Percentiles rank a stretch among this genome's conserved stretches.
phyloP scores from a whole-genome alignment of 2,797 vertebrate species.

The Nannoperca australis region DNA sequence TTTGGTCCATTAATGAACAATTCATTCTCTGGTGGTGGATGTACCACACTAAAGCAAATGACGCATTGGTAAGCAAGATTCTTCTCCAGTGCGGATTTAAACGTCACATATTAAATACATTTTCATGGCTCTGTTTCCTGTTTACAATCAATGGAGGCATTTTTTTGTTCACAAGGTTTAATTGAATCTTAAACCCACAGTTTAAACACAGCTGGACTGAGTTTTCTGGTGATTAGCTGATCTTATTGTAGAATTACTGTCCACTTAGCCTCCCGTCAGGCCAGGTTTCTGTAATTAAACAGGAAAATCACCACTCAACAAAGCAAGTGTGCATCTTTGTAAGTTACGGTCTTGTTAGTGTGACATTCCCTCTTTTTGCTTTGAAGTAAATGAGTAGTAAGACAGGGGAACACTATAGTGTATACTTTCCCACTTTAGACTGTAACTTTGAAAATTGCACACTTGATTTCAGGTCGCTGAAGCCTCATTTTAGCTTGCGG shows the following conservation, averaged over 20 bases:
- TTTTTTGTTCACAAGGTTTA: not conserved
- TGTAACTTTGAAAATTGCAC: too few species aligned
- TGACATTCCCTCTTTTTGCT: too few species aligned
- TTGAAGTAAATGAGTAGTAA: too few species aligned
- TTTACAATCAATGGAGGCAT: not conserved
- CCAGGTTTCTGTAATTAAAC: not conserved
- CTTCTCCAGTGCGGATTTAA: not conserved
- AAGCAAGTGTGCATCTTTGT: too few species aligned
- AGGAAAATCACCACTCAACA: not conserved
- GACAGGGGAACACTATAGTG: too few species aligned
- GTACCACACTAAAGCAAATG: not conserved
- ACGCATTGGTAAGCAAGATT: not conserved
- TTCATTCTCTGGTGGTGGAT: too few species aligned
- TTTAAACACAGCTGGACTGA: not conserved
- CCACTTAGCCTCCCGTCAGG: not conserved
- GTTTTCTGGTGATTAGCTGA: not conserved
- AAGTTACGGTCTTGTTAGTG: too few species aligned
- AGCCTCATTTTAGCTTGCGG: too few species aligned
- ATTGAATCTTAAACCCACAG: not conserved
- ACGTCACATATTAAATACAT: not conserved
- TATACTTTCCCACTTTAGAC: too few species aligned
- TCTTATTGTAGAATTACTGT: not conserved
- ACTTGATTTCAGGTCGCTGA: too few species aligned
- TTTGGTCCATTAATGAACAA: too few species aligned
- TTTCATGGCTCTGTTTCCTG: not conserved